These are phyloP conservation scores for Perithous albicinctus DNA, from an alignment of 2,888 invertebrate genomes.

Conservation along the genomic window DNA sequence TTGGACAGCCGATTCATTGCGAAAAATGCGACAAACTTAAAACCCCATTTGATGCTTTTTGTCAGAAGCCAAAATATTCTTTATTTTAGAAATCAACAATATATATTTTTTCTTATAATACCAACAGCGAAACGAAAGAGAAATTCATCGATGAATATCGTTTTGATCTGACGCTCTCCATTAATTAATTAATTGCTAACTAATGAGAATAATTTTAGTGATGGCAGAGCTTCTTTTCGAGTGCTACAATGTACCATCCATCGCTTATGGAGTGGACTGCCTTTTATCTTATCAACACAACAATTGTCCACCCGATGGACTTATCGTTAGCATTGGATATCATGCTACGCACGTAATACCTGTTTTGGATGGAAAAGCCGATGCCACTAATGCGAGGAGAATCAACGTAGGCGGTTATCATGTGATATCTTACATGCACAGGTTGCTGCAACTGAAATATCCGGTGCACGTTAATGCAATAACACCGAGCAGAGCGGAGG, in stretches of 20 bases:
- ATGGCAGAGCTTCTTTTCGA: slow-evolving; percentile 98
- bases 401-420: slow-evolving; percentile 96
- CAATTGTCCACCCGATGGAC: slow-evolving; percentile 88
- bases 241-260: slow-evolving; percentile 94
- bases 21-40: too few species aligned
- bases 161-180: too few species aligned
- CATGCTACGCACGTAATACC: slow-evolving; percentile 96
- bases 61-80: too few species aligned
- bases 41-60: too few species aligned
- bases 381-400: slow-evolving; percentile 90
- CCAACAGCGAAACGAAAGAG: too few species aligned
- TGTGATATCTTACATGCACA: slow-evolving; percentile 93
- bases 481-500: slow-evolving; percentile 94
- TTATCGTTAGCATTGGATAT: slow-evolving; percentile 94
- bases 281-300: slow-evolving; percentile 90
- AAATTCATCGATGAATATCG: too few species aligned
- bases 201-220: slow-evolving; percentile 84
- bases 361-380: slow-evolving; percentile 89
- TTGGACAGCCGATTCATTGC: too few species aligned
- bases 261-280: slow-evolving; percentile 95
- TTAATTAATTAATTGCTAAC: not conserved
- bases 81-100: too few species aligned
- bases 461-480: slow-evolving; percentile 96
- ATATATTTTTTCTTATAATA: too few species aligned
- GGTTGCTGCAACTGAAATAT: slow-evolving; percentile 96